phyloP scores from a whole-genome alignment of 1,140 invertebrate species.

The Drosophila littoralis region DNA sequence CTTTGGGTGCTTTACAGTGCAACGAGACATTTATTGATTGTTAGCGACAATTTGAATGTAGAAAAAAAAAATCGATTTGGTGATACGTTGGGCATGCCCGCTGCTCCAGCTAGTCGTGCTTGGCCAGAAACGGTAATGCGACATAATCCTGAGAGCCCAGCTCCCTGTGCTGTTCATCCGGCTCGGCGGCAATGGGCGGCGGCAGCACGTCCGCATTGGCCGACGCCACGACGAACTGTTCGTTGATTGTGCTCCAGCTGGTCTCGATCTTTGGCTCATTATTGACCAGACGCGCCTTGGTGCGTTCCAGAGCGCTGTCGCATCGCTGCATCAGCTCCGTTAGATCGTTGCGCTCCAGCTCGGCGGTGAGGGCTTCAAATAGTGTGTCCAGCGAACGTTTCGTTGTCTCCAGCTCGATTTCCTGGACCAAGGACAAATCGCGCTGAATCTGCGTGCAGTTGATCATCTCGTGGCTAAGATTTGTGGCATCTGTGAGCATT shows the following conservation, averaged over 20 bases:
- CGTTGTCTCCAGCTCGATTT: constrained; percentile 50
- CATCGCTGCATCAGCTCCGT: constrained; percentile 17
- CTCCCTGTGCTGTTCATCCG: not conserved
- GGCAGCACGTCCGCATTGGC: not conserved
- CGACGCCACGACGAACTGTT: not conserved
- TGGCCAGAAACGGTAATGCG: not conserved
- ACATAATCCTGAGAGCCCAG: not conserved
- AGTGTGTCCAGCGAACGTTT: constrained; percentile 26
- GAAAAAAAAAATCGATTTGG: not conserved
- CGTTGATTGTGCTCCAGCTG: not conserved
- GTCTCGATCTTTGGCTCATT: not conserved
- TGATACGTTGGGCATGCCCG: not conserved
- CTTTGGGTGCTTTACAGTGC: not conserved
- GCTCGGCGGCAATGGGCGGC: not conserved
- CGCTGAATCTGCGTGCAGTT: constrained; percentile 38
- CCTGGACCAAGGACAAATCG: constrained; percentile 46
- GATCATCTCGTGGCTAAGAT: constrained; percentile 34
- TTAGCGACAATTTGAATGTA: constrained; percentile 25
- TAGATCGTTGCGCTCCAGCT: constrained; percentile 15
- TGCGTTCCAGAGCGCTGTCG: constrained; percentile 8
- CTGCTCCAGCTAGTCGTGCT: not conserved
- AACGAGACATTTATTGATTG: constrained; percentile 35
- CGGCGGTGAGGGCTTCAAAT: constrained; percentile 11
- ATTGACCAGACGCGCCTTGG: not conserved
- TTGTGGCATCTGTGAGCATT: constrained; percentile 40